Conservation (phyloP, 1,140 invertebrate species). For the Neodiprion fabricii region DNA sequence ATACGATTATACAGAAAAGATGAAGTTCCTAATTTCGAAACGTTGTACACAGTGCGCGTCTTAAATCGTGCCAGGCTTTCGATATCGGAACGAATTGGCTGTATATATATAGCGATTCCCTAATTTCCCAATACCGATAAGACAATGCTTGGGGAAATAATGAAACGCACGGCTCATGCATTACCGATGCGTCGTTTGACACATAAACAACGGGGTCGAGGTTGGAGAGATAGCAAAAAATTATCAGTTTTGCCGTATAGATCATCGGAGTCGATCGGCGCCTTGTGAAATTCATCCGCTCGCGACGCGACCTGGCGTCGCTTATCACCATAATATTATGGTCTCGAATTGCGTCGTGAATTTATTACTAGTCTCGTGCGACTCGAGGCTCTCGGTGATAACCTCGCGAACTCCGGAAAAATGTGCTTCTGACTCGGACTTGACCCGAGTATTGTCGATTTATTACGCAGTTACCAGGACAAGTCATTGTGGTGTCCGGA, state of each 20-base stretch:
- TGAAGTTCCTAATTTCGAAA: too few species aligned
- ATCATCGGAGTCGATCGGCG: not conserved
- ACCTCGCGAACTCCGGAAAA: not conserved
- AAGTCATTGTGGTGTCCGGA: too few species aligned
- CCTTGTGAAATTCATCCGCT: not conserved
- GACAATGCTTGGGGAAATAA: too few species aligned
- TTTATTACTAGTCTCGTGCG: not conserved
- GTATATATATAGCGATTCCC: too few species aligned
- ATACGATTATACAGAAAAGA: too few species aligned
- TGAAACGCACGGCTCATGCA: too few species aligned
- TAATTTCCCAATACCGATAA: too few species aligned
- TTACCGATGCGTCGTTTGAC: too few species aligned
- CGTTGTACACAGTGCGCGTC: too few species aligned
- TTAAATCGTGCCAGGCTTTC: too few species aligned
- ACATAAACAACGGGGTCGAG: not conserved
- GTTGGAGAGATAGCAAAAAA: not conserved
- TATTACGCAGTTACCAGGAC: not conserved
- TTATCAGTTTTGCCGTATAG: not conserved
- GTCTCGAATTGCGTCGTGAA: not conserved
- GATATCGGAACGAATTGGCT: too few species aligned
- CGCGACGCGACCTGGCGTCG: not conserved
- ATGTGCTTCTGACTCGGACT: not conserved
- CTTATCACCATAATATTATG: conserved; percentile 5
- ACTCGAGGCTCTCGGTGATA: not conserved
- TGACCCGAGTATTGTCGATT: not conserved